Evolutionary conservation across 1,140 invertebrate species (phyloP).

Genomic region (Drosophila grimshawi): DNA sequence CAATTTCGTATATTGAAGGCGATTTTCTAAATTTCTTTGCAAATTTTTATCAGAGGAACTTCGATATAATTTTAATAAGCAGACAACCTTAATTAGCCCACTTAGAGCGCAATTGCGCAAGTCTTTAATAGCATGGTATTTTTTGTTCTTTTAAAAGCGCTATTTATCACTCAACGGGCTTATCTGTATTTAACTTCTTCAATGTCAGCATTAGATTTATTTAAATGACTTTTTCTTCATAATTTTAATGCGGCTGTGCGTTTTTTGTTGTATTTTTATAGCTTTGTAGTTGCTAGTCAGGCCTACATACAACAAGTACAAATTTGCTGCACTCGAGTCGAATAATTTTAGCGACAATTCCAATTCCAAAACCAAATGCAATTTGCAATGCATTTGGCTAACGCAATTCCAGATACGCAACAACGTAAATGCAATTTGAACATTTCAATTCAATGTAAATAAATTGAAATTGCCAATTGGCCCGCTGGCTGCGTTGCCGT

Average conservation of each 20-base stretch:
- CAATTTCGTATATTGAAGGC: too few relatives aligned
- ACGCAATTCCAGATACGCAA: constrained; percentile 28
- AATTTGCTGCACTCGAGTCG: constrained; percentile 22
- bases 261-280: constrained; percentile 21
- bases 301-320: neutral
- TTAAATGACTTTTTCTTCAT: neutral
- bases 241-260: constrained; percentile 9
- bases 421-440: constrained; percentile 27
- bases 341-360: constrained; percentile 23
- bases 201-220: constrained; percentile 16
- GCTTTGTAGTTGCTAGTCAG: constrained; percentile 10
- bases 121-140: neutral
- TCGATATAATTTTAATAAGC: neutral
- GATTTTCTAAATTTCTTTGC: neutral
- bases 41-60: too few relatives aligned
- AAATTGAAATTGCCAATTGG: constrained; percentile 41
- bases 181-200: constrained; percentile 31
- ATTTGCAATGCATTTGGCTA: constrained; percentile 17
- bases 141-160: neutral
- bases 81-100: neutral
- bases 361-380: neutral
- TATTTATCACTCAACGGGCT: constrained; percentile 20
- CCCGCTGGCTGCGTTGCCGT: constrained; percentile 8
- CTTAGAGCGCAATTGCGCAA: neutral
- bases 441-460: constrained; percentile 33